A percentile compares a stretch with the other conserved stretches of the same genome.
phyloP scores from a whole-genome alignment of 2,113 vertebrate genomes.

The Uria lomvia region DNA sequence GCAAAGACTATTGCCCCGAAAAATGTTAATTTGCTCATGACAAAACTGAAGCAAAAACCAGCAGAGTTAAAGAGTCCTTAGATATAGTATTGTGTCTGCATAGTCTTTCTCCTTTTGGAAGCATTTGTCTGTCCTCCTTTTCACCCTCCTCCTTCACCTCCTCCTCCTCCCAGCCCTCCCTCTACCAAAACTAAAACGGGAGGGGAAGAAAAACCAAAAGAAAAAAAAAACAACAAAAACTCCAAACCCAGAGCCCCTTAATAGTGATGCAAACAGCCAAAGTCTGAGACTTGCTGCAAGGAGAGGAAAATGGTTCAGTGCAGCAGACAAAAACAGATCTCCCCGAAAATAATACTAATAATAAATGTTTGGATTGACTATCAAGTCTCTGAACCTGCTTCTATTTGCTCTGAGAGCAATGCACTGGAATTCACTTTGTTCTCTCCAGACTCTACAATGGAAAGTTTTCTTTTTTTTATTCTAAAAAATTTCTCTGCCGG shows the following conservation, averaged over 20 bases:
- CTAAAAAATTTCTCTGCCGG: conserved; percentile 77
- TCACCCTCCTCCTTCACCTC: neutral
- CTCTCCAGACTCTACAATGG: conserved; percentile 74
- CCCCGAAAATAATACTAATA: conserved; percentile 60
- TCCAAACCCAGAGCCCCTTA: conserved; percentile 12
- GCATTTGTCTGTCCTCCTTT: conserved; percentile 34
- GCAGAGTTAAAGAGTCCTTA: conserved; percentile 33
- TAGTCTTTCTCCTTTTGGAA: conserved; percentile 41
- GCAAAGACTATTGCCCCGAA: conserved; percentile 48
- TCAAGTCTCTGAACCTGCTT: conserved; percentile 76
- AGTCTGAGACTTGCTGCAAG: conserved; percentile 40
- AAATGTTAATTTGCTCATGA: conserved; percentile 58
- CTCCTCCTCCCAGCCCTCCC: neutral
- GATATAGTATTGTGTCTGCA: conserved; percentile 25
- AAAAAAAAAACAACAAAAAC: neutral
- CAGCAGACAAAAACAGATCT: conserved; percentile 44
- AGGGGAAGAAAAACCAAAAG: neutral
- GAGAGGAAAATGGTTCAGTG: conserved; percentile 29
- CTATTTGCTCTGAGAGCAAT: conserved; percentile 65
- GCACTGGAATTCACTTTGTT: conserved; percentile 79
- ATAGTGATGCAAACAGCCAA: conserved; percentile 28
- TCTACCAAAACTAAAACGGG: neutral
- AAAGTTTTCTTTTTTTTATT: conserved; percentile 76
- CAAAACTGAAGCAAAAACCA: conserved; percentile 38
- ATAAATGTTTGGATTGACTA: conserved; percentile 58